Percentiles rank a stretch among this genome's conserved stretches.
Evolutionary conservation across 2,797 vertebrate species (phyloP).

Genomic region (Argya squamiceps): DNA sequence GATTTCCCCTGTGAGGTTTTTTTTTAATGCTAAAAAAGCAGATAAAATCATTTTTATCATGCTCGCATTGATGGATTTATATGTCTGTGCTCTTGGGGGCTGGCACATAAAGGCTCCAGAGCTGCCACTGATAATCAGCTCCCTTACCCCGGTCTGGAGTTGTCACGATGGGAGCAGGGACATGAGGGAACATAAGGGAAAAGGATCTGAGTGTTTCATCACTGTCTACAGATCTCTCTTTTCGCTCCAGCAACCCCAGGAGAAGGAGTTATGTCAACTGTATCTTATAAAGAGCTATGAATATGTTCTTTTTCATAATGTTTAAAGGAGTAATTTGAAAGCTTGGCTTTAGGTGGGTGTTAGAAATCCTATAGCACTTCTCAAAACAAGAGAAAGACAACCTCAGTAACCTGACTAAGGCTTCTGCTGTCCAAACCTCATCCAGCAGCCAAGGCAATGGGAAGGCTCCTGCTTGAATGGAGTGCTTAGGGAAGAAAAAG

Average conservation of each 20-base stretch:
- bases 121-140: slow-evolving; percentile 9
- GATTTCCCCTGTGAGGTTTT: slow-evolving; percentile 21
- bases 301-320: slow-evolving; percentile 29
- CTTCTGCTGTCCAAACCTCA: slow-evolving; percentile 13
- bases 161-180: not conserved
- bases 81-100: not conserved
- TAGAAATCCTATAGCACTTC: slow-evolving; percentile 55
- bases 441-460: slow-evolving; percentile 27
- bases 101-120: slow-evolving; percentile 6
- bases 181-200: not conserved
- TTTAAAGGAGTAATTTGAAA: slow-evolving; percentile 55
- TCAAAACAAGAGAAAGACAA: slow-evolving; percentile 58
- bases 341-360: slow-evolving; percentile 47
- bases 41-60: slow-evolving; percentile 37
- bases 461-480: not conserved
- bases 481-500: not conserved
- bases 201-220: not conserved
- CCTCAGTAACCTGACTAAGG: slow-evolving; percentile 41
- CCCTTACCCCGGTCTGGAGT: not conserved
- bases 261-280: slow-evolving; percentile 53
- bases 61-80: slow-evolving; percentile 24
- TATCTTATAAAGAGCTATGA: slow-evolving; percentile 23
- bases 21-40: not conserved
- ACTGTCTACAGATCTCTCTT: not conserved
- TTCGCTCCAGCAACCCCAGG: not conserved